A percentile compares a stretch with the other conserved stretches of the same genome.
Conservation (phyloP, 2,888 invertebrate genomes). For the Melitaea athalia region DNA sequence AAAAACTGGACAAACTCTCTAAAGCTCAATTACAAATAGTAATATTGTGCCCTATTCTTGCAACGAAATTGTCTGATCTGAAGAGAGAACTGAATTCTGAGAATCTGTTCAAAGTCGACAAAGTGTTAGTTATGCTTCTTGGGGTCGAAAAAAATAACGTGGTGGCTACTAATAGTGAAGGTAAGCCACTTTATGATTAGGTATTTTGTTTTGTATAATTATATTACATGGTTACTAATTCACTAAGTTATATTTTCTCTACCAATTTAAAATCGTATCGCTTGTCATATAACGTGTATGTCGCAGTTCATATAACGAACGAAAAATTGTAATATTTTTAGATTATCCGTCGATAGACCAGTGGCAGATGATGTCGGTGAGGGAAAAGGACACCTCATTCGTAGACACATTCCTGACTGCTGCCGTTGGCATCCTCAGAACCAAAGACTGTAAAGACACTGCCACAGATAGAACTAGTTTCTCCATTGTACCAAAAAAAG, state of each 20-base stretch:
- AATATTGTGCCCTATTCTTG: conserved; percentile 89
- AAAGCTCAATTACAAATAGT: conserved; percentile 90
- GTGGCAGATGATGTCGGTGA: conserved; percentile 90
- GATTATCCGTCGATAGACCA: conserved; percentile 88
- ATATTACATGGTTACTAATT: neutral
- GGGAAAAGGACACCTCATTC: conserved; percentile 92
- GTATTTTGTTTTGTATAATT: neutral
- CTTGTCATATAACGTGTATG: no score
- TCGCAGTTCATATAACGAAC: no score
- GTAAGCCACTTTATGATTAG: conserved; percentile 60
- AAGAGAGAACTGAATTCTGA: conserved; percentile 81
- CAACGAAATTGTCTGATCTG: conserved; percentile 82
- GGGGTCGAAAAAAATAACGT: conserved; percentile 89
- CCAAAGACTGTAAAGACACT: conserved; percentile 80
- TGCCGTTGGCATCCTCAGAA: conserved; percentile 89
- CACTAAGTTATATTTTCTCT: no score
- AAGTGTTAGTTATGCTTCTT: conserved; percentile 90
- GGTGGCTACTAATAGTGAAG: conserved; percentile 85
- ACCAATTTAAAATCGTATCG: no score
- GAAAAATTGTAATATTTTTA: conserved; percentile 45
- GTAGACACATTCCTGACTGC: conserved; percentile 92
- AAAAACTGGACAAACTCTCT: conserved; percentile 79
- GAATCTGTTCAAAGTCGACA: conserved; percentile 85
- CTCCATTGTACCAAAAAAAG: conserved; percentile 88
- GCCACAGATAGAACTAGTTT: conserved; percentile 85